Base-by-base conservation (phyloP, 2,797 vertebrate genomes). In the Gastrophryne carolinensis region DNA sequence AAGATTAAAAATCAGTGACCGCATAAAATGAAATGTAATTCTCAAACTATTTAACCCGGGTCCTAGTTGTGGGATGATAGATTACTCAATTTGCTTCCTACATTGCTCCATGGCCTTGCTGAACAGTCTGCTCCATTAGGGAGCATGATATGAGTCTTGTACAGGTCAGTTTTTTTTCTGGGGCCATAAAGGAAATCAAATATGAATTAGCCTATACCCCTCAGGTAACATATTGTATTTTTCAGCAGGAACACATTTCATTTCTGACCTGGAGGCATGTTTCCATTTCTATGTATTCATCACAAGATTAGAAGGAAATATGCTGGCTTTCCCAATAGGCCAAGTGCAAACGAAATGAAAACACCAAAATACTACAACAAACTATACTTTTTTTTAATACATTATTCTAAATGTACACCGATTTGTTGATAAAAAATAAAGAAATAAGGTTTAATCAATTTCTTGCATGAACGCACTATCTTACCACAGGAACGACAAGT, bases 101-200 rank as follows among this genome's bases (percentile, higher is more conserved):
- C 17, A 21, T 44, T 19, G 66, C 27, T 19, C 32, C 52, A 69
- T 30, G 35, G 56, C 15, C 39, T 71, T 30, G 11, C 26, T 64
- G 60, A 13, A 53, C 29, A 32, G 12, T 47, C 32, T 19, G 19
- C 32, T 35, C 12, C 13, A 23, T 53, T 29, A 60, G 17, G 12
- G 35, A 70, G 19, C n/a, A n/a, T 34, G 54, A 57, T 60, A 19
- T 26, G 54, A 69, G 21, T 21, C 24, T n/a, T 19, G 47, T 52
- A 54, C 5, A 50, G 52, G 62, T 63, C 71, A 73, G 35, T 35
- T 11, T 21, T 50, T 54, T 61, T 56, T 60, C 62, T 64, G 35
- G 26, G 41, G 35, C 26, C 61, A 64, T 73, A 64, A n/a, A 73
- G 35, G 26, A 64, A 73, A 64, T 73, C 26, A 65, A 65, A 73